phyloP scores from a whole-genome alignment of 2,113 vertebrate genomes.

The Ochotona princeps region DNA sequence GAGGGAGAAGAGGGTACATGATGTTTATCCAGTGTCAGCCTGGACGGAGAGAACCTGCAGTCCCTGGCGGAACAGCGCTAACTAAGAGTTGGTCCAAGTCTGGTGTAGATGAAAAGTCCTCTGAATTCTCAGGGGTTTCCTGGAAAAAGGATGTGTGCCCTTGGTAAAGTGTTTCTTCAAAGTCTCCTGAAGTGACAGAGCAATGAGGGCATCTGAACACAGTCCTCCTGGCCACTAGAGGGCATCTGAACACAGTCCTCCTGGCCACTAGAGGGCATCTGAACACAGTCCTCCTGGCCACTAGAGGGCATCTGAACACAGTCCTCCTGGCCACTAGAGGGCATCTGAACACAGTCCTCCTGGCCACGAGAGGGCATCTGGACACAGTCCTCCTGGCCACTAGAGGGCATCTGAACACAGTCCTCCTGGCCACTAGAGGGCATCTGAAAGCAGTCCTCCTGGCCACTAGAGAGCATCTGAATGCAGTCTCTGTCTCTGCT shows the following conservation, averaged over 20 bases:
- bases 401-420: too few relatives aligned
- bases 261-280: not conserved
- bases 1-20: not conserved
- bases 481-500: too few relatives aligned
- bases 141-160: not conserved
- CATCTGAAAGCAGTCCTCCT: not conserved
- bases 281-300: too few relatives aligned
- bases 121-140: not conserved
- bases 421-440: too few relatives aligned
- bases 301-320: not conserved
- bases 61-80: not conserved
- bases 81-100: not conserved
- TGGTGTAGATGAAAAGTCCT: not conserved
- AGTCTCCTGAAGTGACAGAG: not conserved
- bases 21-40: not conserved
- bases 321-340: not conserved
- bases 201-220: not conserved
- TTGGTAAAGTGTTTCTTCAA: not conserved
- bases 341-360: too few relatives aligned
- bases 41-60: not conserved
- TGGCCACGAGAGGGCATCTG: not conserved
- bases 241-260: too few relatives aligned
- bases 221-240: not conserved
- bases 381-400: not conserved
- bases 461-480: not conserved